phyloP scores from a whole-genome alignment of 2,888 invertebrate species.

The Magallana nippona region DNA sequence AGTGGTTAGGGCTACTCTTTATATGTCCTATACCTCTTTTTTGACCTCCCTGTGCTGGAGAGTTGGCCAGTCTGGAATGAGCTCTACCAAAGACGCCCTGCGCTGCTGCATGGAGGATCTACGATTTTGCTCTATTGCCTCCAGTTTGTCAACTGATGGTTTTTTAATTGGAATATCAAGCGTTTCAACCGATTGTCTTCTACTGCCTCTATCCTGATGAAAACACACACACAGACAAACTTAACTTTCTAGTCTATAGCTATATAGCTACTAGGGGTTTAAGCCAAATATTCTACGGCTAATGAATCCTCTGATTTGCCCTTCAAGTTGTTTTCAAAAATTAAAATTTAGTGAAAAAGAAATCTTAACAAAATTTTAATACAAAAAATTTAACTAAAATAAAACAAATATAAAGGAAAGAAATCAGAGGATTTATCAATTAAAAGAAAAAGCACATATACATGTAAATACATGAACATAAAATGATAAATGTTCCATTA shows the following conservation, averaged over 20 bases:
- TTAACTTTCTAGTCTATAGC: constrained; percentile 13
- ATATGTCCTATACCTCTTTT: constrained; percentile 68
- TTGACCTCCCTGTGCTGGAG: constrained; percentile 80
- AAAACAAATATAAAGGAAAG: neutral
- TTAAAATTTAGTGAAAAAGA: no score
- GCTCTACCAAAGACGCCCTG: constrained; percentile 83
- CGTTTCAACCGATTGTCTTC: constrained; percentile 68
- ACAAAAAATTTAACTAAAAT: no score
- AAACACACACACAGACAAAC: constrained; percentile 43
- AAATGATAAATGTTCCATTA: neutral
- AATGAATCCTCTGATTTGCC: neutral
- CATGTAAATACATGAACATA: neutral
- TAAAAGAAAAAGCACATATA: neutral
- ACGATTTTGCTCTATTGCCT: constrained; percentile 71
- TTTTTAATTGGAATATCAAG: constrained; percentile 67
- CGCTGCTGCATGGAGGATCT: constrained; percentile 73
- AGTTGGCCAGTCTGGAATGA: constrained; percentile 97
- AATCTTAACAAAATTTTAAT: no score
- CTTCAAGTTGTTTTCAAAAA: neutral
- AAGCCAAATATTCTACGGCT: neutral
- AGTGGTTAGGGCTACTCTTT: neutral
- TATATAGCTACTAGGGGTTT: neutral
- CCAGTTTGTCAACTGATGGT: constrained; percentile 71
- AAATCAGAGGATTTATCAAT: constrained; percentile 6
- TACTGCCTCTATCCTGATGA: constrained; percentile 56